Base-by-base conservation (phyloP, 1,140 invertebrate genomes). In the Leptopilina clavipes region DNA sequence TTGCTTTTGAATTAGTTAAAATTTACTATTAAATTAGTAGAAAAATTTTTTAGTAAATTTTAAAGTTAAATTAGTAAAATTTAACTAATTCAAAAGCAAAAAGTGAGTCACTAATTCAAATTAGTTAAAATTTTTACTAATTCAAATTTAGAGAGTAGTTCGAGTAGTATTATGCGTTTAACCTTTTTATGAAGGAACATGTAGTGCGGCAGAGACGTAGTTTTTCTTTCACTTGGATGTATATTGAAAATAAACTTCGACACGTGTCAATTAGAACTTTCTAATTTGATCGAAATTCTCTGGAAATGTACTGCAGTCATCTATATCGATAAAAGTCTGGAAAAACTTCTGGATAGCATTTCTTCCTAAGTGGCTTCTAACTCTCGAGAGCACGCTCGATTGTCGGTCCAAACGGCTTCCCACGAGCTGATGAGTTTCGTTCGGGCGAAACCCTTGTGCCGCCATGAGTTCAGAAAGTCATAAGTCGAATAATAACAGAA, bases 341-440 rank as follows among this genome's bases (percentile, higher is more conserved):
- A 65, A 65, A 65, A 65, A 65, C 59, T 65, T 65, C 59, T 37
- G 22, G 59, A 65, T 65, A 65, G 59, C 59, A 65, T 65, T 65
- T 65, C 59, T 65, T 65, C 43, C 3, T 37, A 79, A 72, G 44
- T 44, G 70, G 71, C 76, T 48, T 75, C 11, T 48, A 17, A 73
- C 72, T 77, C 52, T 54, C 25, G 22, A 70, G 48, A 81, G 72
- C 43, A 70, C 25, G 70, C 71, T 76, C 72, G 65, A 79, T 82
- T 77, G 76, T 80, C 76, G 75, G 70, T 43, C 75, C 72, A 72
- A 80, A 82, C 77, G 74, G 75, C 54, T 78, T 82, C 74, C 70
- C 72, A 70, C 65, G 75, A 74, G 73, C 72, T 80, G 81, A 82
- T 80, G 77, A 82, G 81, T 82, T 80, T 72, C 77, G 74, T 70